These are phyloP conservation scores for Mimumesa dahlbomi DNA, from an alignment of 2,888 invertebrate species.

Conservation along the genomic window DNA sequence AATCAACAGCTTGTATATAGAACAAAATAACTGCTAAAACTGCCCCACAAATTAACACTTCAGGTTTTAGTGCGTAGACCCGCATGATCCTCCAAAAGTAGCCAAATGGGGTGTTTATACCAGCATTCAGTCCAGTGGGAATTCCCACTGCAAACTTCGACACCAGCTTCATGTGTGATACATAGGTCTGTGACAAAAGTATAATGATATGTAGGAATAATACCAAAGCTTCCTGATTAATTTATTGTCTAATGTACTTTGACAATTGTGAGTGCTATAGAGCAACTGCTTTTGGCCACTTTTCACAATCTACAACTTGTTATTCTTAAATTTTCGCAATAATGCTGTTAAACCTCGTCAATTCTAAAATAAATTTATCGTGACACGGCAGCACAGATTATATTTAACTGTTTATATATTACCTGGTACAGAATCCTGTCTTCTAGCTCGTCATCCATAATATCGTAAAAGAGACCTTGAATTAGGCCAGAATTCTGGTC, in stretches of 20 bases:
- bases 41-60: slow-evolving; percentile 88
- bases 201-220: too few species aligned
- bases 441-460: slow-evolving; percentile 96
- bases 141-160: slow-evolving; percentile 90
- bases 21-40: slow-evolving; percentile 87
- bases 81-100: slow-evolving; percentile 91
- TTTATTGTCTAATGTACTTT: too few species aligned
- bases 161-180: slow-evolving; percentile 92
- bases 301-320: too few species aligned
- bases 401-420: slow-evolving; percentile 6
- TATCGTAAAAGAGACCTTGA: slow-evolving; percentile 52
- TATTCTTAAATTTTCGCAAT: too few species aligned
- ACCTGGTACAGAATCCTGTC: slow-evolving; percentile 91
- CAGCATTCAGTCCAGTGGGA: slow-evolving; percentile 78
- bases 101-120: slow-evolving; percentile 86
- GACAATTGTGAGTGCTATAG: too few species aligned
- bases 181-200: slow-evolving; percentile 87
- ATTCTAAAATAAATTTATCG: too few species aligned
- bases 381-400: background rate
- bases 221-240: too few species aligned
- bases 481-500: slow-evolving; percentile 22
- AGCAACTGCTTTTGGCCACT: too few species aligned
- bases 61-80: slow-evolving; percentile 89
- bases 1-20: slow-evolving; percentile 91
- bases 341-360: too few species aligned